A percentile compares a stretch with the other conserved stretches of the same genome.
phyloP scores from a whole-genome alignment of 2,113 vertebrate genomes.

The Lampris megalopsis region DNA sequence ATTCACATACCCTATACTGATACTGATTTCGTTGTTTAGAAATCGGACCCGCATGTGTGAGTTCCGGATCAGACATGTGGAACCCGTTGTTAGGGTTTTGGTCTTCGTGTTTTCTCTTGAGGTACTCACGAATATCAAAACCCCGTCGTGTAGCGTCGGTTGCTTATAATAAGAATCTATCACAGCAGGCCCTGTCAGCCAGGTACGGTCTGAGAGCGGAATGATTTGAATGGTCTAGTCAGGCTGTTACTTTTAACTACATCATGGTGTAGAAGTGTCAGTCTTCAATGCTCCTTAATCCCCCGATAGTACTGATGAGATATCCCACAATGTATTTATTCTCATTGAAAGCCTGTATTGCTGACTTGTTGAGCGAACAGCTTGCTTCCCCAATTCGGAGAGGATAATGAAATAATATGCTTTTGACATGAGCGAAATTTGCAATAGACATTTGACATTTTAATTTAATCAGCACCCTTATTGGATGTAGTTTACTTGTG shows the following conservation, averaged over 20 bases:
- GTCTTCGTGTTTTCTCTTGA: conserved; percentile 54
- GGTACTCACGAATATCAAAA: conserved; percentile 38
- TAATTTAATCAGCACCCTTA: not conserved
- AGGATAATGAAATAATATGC: not conserved
- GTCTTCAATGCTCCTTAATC: conserved; percentile 30
- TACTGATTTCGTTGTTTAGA: conserved; percentile 3
- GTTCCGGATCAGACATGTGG: conserved; percentile 31
- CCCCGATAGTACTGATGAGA: conserved; percentile 41
- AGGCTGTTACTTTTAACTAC: conserved; percentile 35
- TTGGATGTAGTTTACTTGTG: too few species aligned
- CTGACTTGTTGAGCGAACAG: conserved; percentile 60
- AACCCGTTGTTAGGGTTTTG: conserved; percentile 23
- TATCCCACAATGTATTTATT: conserved; percentile 34
- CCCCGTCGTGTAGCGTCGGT: conserved; percentile 50
- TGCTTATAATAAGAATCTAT: conserved; percentile 33
- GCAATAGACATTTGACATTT: not conserved
- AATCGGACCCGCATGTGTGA: not conserved
- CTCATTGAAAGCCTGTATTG: conserved; percentile 14
- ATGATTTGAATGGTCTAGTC: conserved; percentile 20
- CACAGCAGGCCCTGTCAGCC: conserved; percentile 46
- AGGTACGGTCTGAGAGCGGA: conserved; percentile 35
- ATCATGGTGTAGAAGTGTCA: conserved; percentile 11
- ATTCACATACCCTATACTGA: conserved; percentile 21
- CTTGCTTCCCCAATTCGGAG: not conserved
- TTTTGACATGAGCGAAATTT: not conserved